phyloP scores from a whole-genome alignment of 2,113 vertebrate genomes.

The Daboia siamensis region DNA sequence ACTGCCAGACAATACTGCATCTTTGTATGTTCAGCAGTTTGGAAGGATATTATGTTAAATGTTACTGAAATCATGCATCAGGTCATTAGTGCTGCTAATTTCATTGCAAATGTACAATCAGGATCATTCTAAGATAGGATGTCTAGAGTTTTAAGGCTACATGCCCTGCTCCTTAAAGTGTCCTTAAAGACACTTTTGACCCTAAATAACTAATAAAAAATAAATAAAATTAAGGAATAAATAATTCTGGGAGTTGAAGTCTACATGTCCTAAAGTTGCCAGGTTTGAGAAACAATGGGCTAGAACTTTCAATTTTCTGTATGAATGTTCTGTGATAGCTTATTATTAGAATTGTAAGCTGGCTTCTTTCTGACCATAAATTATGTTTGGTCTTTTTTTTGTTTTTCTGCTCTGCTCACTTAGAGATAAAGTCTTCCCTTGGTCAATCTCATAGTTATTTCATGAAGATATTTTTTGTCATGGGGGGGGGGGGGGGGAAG shows the following conservation, averaged over 20 bases:
- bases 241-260: not conserved
- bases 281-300: not conserved
- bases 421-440: not conserved
- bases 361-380: not conserved
- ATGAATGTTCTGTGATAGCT: not conserved
- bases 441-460: not conserved
- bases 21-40: not conserved
- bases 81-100: not conserved
- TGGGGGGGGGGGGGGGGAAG: not conserved
- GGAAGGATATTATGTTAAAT: not conserved
- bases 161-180: too few relatives aligned
- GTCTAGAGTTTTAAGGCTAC: not conserved
- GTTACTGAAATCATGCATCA: too few relatives aligned
- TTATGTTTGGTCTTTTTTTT: not conserved
- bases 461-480: not conserved
- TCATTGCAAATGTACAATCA: not conserved
- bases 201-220: not conserved
- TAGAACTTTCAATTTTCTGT: not conserved
- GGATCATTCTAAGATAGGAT: not conserved
- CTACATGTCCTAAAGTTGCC: not conserved
- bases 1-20: not conserved
- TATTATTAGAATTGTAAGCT: not conserved
- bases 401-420: too few relatives aligned
- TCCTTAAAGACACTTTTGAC: not conserved
- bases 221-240: too few relatives aligned